Percentiles rank a stretch among this genome's conserved stretches.
Conservation (phyloP, 2,113 vertebrate genomes). For the Indicator indicator region DNA sequence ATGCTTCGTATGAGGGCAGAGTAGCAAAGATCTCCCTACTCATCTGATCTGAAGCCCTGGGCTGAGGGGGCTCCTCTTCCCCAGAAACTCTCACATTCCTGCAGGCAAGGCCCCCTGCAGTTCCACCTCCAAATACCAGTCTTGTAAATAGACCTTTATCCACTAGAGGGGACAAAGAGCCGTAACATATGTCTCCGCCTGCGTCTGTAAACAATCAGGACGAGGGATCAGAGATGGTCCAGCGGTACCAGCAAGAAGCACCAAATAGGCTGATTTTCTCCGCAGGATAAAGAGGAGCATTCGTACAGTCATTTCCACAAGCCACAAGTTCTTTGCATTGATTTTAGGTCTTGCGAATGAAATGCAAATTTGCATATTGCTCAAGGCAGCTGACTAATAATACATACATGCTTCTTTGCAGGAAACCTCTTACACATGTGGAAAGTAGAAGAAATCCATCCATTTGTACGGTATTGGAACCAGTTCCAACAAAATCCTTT, state of each 20-base stretch:
- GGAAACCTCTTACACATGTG: background rate
- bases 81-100: background rate
- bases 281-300: background rate
- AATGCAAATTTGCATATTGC: background rate
- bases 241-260: background rate
- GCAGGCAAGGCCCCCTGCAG: background rate
- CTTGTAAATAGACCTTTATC: background rate
- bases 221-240: fast-evolving
- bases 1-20: fast-evolving
- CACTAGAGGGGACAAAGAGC: conserved; percentile 46
- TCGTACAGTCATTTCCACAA: background rate
- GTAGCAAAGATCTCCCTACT: background rate
- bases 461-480: background rate
- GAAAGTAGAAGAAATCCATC: background rate
- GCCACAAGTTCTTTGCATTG: background rate
- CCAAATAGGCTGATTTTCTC: background rate
- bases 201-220: background rate
- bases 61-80: background rate
- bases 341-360: background rate
- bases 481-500: background rate
- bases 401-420: background rate
- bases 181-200: background rate
- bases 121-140: background rate
- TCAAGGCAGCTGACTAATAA: background rate
- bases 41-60: fast-evolving